A percentile compares a stretch with the other conserved stretches of the same genome.
phyloP scores from a whole-genome alignment of 1,140 invertebrate species.

The Venturia canescens region DNA sequence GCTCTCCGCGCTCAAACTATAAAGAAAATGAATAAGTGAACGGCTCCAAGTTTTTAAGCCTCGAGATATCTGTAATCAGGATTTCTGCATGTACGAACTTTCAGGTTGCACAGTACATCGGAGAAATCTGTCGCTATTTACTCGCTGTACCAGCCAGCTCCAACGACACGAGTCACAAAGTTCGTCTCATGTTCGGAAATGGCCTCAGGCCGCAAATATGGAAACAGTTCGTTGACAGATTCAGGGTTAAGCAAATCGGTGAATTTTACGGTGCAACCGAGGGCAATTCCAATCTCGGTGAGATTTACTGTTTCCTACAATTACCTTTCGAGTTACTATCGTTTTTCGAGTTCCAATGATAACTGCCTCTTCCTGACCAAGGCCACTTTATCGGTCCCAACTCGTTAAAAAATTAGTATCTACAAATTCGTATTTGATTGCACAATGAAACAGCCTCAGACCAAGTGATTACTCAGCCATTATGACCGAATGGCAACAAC shows the following conservation, averaged over 20 bases:
- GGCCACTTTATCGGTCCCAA: no score
- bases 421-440: conserved; percentile 51
- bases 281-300: conserved; percentile 96
- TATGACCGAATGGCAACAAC: no score
- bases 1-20: no score
- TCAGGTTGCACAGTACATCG: conserved; percentile 97
- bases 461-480: no score
- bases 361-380: no score
- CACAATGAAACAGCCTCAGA: background rate
- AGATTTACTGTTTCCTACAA: conserved; percentile 55
- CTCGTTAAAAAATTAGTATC: no score
- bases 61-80: no score
- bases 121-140: conserved; percentile 98
- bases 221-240: conserved; percentile 93
- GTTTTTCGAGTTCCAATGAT: no score
- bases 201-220: conserved; percentile 97
- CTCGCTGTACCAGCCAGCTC: conserved; percentile 88
- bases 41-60: background rate
- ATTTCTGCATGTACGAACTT: background rate
- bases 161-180: conserved; percentile 89
- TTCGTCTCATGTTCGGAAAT: conserved; percentile 96
- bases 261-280: conserved; percentile 99
- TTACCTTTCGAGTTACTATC: background rate
- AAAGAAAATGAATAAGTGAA: conserved; percentile 41
- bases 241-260: conserved; percentile 89